Conservation (phyloP, 2,888 invertebrate species). For the Osmoderma eremita region DNA sequence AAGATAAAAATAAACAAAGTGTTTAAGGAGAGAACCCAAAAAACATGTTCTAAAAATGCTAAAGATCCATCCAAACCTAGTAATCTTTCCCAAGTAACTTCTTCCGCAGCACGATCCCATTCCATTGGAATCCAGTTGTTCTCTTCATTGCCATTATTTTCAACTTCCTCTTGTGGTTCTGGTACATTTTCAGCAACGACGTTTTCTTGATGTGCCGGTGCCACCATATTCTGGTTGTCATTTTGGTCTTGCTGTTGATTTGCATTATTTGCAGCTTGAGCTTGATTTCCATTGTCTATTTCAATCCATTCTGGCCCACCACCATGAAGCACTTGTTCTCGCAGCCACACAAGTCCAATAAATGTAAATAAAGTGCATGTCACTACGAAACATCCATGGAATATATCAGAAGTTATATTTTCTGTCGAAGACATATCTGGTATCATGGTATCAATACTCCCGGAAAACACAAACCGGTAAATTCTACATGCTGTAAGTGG, state of each 20-base stretch:
- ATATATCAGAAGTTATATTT: constrained; percentile 91
- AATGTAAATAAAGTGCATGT: constrained; percentile 96
- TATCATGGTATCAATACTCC: constrained; percentile 88
- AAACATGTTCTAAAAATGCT: constrained; percentile 97
- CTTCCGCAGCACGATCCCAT: constrained; percentile 97
- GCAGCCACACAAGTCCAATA: constrained; percentile 95
- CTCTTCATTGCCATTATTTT: constrained; percentile 75
- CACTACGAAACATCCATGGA: constrained; percentile 96
- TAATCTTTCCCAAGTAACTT: constrained; percentile 97
- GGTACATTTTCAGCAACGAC: constrained; percentile 58
- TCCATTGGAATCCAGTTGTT: constrained; percentile 99
- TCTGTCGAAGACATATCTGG: constrained; percentile 94
- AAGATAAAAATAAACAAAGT: constrained; percentile 97
- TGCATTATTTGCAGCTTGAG: constrained; percentile 52
- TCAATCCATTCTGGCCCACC: constrained; percentile 98
- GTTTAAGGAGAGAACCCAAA: constrained; percentile 98
- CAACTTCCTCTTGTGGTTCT: constrained; percentile 59
- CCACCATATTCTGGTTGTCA: constrained; percentile 46
- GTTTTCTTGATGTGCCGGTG: constrained; percentile 41
- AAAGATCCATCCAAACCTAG: constrained; percentile 96
- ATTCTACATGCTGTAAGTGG: constrained; percentile 96
- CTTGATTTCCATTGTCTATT: constrained; percentile 71
- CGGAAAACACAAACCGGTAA: constrained; percentile 91
- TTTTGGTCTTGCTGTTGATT: constrained; percentile 55
- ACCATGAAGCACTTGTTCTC: constrained; percentile 97